Percentiles rank a stretch among this genome's conserved stretches.
phyloP scores from a whole-genome alignment of 37 sponge, comb jelly and placozoan species.

The Ephydatia muelleri region DNA sequence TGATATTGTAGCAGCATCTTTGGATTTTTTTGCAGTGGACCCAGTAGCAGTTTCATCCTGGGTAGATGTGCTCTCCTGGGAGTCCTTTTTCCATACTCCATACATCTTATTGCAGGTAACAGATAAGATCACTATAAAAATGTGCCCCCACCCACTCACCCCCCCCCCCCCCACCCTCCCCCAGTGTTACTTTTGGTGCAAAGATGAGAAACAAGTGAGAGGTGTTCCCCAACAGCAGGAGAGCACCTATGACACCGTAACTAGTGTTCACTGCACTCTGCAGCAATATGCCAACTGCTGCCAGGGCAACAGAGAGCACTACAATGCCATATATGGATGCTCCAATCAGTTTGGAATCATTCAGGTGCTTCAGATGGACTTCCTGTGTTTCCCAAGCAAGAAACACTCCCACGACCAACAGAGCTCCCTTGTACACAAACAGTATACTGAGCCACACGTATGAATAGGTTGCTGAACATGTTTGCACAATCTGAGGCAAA shows the following conservation, averaged over 20 bases:
- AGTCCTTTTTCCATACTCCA: neutral
- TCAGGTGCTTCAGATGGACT: constrained; percentile 48
- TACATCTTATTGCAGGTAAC: neutral
- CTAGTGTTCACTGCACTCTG: constrained; percentile 6
- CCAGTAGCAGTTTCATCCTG: neutral
- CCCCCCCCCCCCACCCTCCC: neutral
- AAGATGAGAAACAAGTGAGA: constrained; percentile 49
- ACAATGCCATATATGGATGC: constrained; percentile 62
- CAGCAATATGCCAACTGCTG: constrained; percentile 42
- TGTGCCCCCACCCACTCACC: too few relatives aligned
- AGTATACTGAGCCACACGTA: constrained; percentile 37
- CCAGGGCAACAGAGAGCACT: constrained; percentile 44
- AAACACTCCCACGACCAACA: constrained; percentile 51
- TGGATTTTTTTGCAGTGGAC: neutral
- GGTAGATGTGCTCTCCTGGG: neutral
- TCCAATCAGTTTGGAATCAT: constrained; percentile 59
- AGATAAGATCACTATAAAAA: neutral
- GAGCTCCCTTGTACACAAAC: constrained; percentile 55
- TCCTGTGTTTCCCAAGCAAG: constrained; percentile 65
- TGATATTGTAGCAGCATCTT: neutral
- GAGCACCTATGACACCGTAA: constrained; percentile 51
- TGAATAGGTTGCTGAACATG: constrained; percentile 13
- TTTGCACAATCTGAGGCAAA: constrained; percentile 21
- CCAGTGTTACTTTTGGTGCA: constrained; percentile 41
- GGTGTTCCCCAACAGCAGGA: constrained; percentile 54